phyloP scores from a whole-genome alignment of 2,113 vertebrate species.

The Phyllostomus discolor region DNA sequence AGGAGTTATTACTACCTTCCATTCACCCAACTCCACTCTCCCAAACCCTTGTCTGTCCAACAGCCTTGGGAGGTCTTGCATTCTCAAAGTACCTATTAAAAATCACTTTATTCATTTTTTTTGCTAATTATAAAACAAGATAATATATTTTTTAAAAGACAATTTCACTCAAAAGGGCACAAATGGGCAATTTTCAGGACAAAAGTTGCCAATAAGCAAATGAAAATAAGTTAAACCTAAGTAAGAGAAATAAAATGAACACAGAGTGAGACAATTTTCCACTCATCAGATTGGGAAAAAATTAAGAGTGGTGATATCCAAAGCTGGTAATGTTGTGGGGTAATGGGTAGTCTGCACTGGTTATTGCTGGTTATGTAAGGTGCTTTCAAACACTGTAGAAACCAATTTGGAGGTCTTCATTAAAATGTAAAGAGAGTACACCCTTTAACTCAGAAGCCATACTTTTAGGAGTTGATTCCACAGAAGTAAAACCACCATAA shows the following conservation, averaged over 20 bases:
- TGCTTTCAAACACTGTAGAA: not conserved
- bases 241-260: not conserved
- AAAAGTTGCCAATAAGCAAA: not conserved
- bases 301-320: not conserved
- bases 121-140: not conserved
- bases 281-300: not conserved
- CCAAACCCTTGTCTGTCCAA: not conserved
- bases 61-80: not conserved
- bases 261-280: not conserved
- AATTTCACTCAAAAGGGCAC: not conserved
- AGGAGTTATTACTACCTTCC: not conserved
- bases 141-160: not conserved
- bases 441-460: not conserved
- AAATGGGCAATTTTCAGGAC: not conserved
- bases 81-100: not conserved
- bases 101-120: not conserved
- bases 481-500: not conserved
- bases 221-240: not conserved
- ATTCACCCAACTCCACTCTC: not conserved
- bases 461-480: not conserved
- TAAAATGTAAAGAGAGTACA: not conserved
- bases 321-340: not conserved
- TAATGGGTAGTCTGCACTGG: not conserved
- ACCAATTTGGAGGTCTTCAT: not conserved
- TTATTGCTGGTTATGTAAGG: not conserved